A percentile compares a stretch with the other conserved stretches of the same genome.
Evolutionary conservation across 2,797 vertebrate species (phyloP).

Genomic region (Glossophaga mutica): DNA sequence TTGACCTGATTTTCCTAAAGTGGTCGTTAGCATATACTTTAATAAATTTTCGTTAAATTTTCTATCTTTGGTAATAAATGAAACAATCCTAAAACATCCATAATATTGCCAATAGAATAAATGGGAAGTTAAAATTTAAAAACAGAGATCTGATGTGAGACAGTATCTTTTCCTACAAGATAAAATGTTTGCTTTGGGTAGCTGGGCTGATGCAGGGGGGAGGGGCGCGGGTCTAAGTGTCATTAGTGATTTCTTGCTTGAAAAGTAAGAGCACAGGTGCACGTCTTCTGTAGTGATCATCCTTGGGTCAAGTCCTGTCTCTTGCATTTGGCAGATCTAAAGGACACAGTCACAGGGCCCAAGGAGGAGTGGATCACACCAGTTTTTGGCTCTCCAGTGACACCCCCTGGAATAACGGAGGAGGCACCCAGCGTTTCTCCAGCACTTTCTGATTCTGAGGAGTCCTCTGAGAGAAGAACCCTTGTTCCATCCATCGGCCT

Average conservation of each 20-base stretch:
- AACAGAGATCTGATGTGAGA: neutral
- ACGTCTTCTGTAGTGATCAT: neutral
- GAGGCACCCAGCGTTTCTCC: conserved; percentile 62
- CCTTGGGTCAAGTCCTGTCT: neutral
- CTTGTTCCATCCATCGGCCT: conserved; percentile 58
- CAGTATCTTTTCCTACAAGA: neutral
- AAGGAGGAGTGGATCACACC: conserved; percentile 56
- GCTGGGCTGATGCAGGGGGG: neutral
- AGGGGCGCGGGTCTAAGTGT: neutral
- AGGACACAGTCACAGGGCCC: conserved; percentile 49
- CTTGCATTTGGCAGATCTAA: conserved; percentile 59
- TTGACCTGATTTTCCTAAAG: neutral
- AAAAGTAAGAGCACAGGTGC: neutral
- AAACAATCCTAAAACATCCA: neutral
- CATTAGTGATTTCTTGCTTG: neutral
- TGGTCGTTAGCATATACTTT: neutral
- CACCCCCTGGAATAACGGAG: conserved; percentile 49
- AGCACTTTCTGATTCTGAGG: conserved; percentile 47
- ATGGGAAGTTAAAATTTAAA: neutral
- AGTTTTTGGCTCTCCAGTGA: conserved; percentile 40
- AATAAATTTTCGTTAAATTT: neutral
- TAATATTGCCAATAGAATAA: neutral
- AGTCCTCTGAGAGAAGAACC: conserved; percentile 70
- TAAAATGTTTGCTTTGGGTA: neutral
- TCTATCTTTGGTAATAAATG: neutral